Percentiles rank a stretch among this genome's conserved stretches.
Evolutionary conservation across 2,888 invertebrate species (phyloP).

Genomic region (Dryobota labecula): DNA sequence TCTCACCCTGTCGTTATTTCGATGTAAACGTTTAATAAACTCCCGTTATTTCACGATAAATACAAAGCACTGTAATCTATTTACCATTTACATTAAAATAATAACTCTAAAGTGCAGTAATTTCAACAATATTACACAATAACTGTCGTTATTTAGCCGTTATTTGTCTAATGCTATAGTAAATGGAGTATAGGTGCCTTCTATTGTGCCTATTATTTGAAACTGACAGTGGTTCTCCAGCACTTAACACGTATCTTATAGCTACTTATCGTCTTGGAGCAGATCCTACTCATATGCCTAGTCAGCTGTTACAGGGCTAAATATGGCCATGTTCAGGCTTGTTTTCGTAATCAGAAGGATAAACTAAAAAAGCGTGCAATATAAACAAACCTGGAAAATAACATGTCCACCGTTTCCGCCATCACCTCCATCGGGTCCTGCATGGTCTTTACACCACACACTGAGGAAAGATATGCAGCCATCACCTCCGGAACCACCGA

Average conservation of each 20-base stretch:
- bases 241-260: neutral
- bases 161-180: too few relatives aligned
- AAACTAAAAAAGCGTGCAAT: neutral
- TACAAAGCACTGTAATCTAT: too few relatives aligned
- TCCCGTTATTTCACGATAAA: too few relatives aligned
- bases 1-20: too few relatives aligned
- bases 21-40: too few relatives aligned
- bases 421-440: slow-evolving; percentile 99
- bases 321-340: neutral
- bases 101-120: too few relatives aligned
- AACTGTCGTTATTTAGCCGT: too few relatives aligned
- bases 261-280: neutral
- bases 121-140: too few relatives aligned
- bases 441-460: slow-evolving; percentile 95
- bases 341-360: neutral
- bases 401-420: slow-evolving; percentile 99
- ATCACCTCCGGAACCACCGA: slow-evolving; percentile 98
- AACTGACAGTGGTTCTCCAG: neutral
- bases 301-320: neutral
- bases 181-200: too few relatives aligned
- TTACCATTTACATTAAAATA: too few relatives aligned
- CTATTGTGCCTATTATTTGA: too few relatives aligned
- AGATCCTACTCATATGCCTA: neutral
- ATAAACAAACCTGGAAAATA: slow-evolving; percentile 91
- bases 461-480: slow-evolving; percentile 97